Evolutionary conservation across 2,797 vertebrate species (phyloP).

Genomic region (Craterocephalus amniculus): DNA sequence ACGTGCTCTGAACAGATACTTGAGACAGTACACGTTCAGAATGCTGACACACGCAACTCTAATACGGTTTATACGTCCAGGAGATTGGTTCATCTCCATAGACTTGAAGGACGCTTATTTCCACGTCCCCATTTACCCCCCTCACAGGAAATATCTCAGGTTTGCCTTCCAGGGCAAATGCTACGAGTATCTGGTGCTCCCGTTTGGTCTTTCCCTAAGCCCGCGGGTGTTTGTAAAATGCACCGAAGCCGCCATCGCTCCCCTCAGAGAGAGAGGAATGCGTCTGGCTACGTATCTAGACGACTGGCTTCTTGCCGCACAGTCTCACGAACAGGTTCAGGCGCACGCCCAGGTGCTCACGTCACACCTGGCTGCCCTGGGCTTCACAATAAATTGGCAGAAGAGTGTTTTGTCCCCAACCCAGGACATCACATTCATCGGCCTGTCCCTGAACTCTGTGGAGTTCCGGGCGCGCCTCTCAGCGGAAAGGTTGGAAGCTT

Average conservation of each 20-base stretch:
- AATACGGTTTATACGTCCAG: not conserved
- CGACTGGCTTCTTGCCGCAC: not conserved
- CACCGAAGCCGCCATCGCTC: not conserved
- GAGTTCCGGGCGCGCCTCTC: not conserved
- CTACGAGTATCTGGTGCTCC: too few relatives aligned
- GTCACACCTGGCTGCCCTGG: too few relatives aligned
- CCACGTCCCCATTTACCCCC: too few relatives aligned
- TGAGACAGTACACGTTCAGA: too few relatives aligned
- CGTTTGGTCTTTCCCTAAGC: too few relatives aligned
- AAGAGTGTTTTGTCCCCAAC: too few relatives aligned
- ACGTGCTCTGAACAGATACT: too few relatives aligned
- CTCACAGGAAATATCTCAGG: too few relatives aligned
- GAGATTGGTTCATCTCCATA: not conserved
- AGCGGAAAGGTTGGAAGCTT: not conserved
- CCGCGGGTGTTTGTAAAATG: constrained; percentile 1
- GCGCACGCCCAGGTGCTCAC: too few relatives aligned
- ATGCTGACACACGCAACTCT: too few relatives aligned
- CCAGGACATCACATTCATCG: not conserved
- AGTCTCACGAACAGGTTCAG: not conserved
- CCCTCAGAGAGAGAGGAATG: not conserved
- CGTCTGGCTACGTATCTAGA: not conserved
- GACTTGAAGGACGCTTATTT: not conserved
- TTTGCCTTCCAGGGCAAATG: too few relatives aligned
- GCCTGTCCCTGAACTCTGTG: not conserved
- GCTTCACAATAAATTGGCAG: too few relatives aligned